A percentile compares a stretch with the other conserved stretches of the same genome.
Conservation (phyloP, 1,140 invertebrate species). For the Drosophila prosaltans region DNA sequence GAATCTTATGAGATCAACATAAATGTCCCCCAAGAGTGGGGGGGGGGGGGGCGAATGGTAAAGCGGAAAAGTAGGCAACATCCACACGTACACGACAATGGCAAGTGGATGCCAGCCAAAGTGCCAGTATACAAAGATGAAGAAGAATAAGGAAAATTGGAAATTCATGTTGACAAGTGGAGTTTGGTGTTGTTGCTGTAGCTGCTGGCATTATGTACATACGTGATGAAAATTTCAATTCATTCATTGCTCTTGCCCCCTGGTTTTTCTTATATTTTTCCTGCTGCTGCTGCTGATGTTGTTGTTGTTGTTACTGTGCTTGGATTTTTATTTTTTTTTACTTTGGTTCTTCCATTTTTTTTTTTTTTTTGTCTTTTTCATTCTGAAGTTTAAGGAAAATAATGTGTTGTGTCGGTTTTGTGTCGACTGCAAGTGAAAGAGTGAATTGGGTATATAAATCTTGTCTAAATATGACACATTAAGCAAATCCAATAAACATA, state of each 20-base stretch:
- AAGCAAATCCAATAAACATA: slow-evolving; percentile 8
- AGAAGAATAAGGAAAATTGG: slow-evolving; percentile 59
- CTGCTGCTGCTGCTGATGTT: no score
- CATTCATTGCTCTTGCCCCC: background rate
- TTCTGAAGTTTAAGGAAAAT: background rate
- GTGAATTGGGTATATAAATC: slow-evolving; percentile 8
- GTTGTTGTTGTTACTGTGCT: no score
- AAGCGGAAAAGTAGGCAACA: slow-evolving; percentile 1
- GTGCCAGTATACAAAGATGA: slow-evolving; percentile 30
- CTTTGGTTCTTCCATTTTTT: background rate
- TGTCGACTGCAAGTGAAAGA: slow-evolving; percentile 3
- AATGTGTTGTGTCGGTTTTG: background rate
- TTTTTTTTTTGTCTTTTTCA: background rate
- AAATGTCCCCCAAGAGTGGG: background rate
- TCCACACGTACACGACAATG: slow-evolving; percentile 8
- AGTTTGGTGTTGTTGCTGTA: slow-evolving; percentile 38
- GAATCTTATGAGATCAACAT: slow-evolving; percentile 1
- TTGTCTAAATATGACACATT: slow-evolving; percentile 5
- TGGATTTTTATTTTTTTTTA: no score
- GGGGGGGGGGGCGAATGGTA: background rate
- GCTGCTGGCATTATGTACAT: slow-evolving; percentile 57
- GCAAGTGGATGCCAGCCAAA: slow-evolving; percentile 7
- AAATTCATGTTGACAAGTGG: slow-evolving; percentile 79
- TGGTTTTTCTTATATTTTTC: background rate
- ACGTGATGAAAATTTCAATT: slow-evolving; percentile 76